Evolutionary conservation across 1,140 invertebrate genomes (phyloP).

Genomic region (Sweltsa coloradensis): DNA sequence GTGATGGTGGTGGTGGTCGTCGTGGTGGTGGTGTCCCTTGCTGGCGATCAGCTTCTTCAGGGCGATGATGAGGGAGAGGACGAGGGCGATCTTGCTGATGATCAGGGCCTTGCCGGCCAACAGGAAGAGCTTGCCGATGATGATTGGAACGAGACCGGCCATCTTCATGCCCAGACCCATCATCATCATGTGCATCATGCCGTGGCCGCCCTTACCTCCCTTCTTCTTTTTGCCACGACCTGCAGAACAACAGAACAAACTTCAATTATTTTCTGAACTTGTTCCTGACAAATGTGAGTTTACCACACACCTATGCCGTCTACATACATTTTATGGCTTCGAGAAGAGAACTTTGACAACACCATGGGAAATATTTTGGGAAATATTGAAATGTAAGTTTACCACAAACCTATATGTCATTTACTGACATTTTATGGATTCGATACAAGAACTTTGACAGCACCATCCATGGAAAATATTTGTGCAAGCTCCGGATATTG

Average conservation of each 20-base stretch:
- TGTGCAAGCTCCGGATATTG: too few relatives aligned
- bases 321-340: too few relatives aligned
- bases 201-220: too few relatives aligned
- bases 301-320: too few relatives aligned
- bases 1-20: conserved; percentile 20
- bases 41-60: conserved; percentile 60
- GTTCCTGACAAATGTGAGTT: background rate
- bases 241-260: conserved; percentile 29
- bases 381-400: too few relatives aligned
- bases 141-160: conserved; percentile 55
- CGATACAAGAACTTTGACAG: too few relatives aligned
- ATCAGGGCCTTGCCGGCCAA: conserved; percentile 65
- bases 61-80: conserved; percentile 61
- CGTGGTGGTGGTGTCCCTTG: conserved; percentile 32
- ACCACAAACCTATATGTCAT: too few relatives aligned
- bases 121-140: conserved; percentile 58
- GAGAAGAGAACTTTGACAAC: too few relatives aligned
- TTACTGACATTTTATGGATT: too few relatives aligned
- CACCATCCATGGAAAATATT: too few relatives aligned
- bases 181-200: conserved; percentile 75
- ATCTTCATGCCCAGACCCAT: conserved; percentile 65
- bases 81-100: conserved; percentile 61
- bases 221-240: conserved; percentile 67
- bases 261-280: background rate
- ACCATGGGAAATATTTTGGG: too few relatives aligned